Evolutionary conservation across 64 coral and sea anemone species (phyloP), one percentile per base, ranked within the genome.

Genomic region (Actinia tenebrosa): DNA sequence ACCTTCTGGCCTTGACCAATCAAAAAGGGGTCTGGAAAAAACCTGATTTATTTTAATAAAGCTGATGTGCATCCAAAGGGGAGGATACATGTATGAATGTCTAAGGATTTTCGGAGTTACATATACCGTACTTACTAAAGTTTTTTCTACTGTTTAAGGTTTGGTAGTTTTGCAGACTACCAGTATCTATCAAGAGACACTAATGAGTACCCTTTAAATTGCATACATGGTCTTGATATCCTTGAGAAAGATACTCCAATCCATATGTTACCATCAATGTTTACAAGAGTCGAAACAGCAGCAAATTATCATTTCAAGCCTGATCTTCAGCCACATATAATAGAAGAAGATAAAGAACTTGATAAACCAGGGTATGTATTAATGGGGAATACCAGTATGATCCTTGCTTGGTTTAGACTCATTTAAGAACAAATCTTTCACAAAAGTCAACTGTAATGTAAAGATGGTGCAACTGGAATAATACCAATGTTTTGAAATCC

Each of bases 251-350:
- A 93, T 53, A 71, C 68, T 2, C 59, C 97, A 44, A 75, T 91
- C 19, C 93, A 95, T 25, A 52, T 99, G 5, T 93, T 89, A 30
- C 97, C 97, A 45, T 88, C 91, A 44, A 84, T 91, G 89, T 99
- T 99, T 86, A 59, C 90, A 83, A 66, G 97, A 43, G 69, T 95
- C 84, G 97, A 99, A 82, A 79, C 83, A 78, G 93, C 91, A 60
- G 54, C 84, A 37, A 56, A 91, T 64, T 99, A 99, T 84, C 86
- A 90, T 22, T 99, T 95, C 75, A 89, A 86, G 60, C 81, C 97
- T 69, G 91, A 92, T 20, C 71, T 85, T 16, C 77, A 89, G 19
- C 20, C 78, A 42, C 83, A 27, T 75, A 14, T 82, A 83, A 61
- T 77, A 53, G 63, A 27, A 75, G 69, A 42, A 14, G 69, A 75